A percentile compares a stretch with the other conserved stretches of the same genome.
phyloP scores from a whole-genome alignment of 1,140 invertebrate species.

The Meteorus sp. region DNA sequence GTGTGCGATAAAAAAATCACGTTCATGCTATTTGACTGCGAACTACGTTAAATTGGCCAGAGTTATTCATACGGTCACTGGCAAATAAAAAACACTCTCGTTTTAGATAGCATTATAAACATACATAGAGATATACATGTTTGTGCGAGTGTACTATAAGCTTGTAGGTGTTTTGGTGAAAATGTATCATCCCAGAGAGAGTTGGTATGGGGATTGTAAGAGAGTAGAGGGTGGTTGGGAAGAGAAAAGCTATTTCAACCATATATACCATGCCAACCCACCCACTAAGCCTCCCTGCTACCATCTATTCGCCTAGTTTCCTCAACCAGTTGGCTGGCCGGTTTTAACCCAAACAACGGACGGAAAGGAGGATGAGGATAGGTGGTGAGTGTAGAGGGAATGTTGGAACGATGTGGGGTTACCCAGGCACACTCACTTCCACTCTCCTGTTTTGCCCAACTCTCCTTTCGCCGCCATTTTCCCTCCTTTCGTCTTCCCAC shows the following conservation, averaged over 20 bases:
- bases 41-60: background rate
- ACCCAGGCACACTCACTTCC: background rate
- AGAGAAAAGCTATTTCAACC: background rate
- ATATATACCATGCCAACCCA: background rate
- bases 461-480: constrained; percentile 17
- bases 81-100: no score
- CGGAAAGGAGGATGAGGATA: background rate
- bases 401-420: background rate
- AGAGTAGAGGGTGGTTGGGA: background rate
- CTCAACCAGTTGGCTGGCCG: constrained; percentile 5
- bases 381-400: background rate
- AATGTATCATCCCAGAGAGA: constrained; percentile 6
- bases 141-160: background rate
- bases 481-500: no score
- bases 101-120: no score
- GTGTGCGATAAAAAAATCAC: background rate
- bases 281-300: background rate
- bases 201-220: constrained; percentile 3
- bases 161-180: constrained; percentile 5
- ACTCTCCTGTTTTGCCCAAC: constrained; percentile 10
- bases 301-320: background rate
- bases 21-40: background rate
- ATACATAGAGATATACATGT: background rate
- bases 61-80: no score
- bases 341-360: constrained; percentile 12